phyloP scores from a whole-genome alignment of 2,113 vertebrate species.

The Campylorhamphus procurvoides region DNA sequence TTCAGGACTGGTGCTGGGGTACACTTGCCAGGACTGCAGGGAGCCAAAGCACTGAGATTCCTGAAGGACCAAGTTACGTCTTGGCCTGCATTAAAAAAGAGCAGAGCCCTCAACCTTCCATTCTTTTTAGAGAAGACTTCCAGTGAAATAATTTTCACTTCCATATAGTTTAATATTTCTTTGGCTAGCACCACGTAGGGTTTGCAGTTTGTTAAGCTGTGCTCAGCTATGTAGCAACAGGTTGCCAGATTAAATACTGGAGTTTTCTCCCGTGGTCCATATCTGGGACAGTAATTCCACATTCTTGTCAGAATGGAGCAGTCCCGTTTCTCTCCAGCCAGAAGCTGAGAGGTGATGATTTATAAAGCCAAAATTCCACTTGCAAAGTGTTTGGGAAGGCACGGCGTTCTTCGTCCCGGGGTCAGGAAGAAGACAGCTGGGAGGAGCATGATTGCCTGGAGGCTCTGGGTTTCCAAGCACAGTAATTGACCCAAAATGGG shows the following conservation, averaged over 20 bases:
- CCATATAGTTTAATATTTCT: background rate
- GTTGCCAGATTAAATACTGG: constrained; percentile 52
- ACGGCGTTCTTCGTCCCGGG: background rate
- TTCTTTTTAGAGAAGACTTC: background rate
- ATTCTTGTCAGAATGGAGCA: background rate
- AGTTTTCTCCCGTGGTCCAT: background rate
- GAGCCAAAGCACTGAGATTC: background rate
- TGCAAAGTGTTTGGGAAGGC: background rate
- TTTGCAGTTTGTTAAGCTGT: background rate
- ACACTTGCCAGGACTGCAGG: background rate
- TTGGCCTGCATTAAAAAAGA: background rate
- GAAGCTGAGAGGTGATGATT: background rate
- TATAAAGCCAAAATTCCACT: constrained; percentile 60
- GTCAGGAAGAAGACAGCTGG: constrained; percentile 16
- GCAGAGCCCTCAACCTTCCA: background rate
- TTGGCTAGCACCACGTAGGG: background rate
- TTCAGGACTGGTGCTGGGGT: background rate
- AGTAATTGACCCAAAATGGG: background rate
- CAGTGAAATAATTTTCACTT: background rate
- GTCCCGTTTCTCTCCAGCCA: background rate
- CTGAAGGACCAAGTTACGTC: background rate
- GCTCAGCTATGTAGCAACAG: constrained; percentile 7
- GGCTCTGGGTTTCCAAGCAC: background rate
- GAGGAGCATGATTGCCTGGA: background rate
- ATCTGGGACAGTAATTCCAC: constrained; percentile 43